Evolutionary conservation across 2,113 vertebrate species (phyloP).

Genomic region (Scomber japonicus): DNA sequence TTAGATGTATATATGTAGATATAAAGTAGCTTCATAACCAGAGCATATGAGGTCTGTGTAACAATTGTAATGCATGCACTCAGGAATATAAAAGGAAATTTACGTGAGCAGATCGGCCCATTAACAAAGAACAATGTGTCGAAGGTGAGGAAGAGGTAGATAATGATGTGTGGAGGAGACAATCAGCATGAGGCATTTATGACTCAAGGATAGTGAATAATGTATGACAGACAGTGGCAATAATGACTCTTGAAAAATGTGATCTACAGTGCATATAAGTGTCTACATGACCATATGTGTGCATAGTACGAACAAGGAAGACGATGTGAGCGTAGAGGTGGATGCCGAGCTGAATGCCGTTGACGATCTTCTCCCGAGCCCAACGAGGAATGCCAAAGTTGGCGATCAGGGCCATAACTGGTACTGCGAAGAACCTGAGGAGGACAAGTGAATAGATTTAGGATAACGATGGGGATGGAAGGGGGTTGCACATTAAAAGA

Average conservation of each 20-base stretch:
- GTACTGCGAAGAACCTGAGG: conserved; percentile 93
- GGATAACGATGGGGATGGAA: conserved; percentile 18
- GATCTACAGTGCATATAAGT: conserved; percentile 14
- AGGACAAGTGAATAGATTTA: conserved; percentile 34
- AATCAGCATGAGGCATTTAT: conserved; percentile 54
- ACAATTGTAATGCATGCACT: conserved; percentile 2
- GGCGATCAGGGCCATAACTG: conserved; percentile 92
- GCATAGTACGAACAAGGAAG: conserved; percentile 82
- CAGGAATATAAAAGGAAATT: conserved; percentile 41
- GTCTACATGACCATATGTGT: conserved; percentile 1
- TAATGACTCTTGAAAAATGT: conserved; percentile 56
- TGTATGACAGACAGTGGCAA: conserved; percentile 61
- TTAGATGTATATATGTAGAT: not conserved
- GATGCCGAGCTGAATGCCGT: conserved; percentile 93
- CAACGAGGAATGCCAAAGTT: conserved; percentile 95
- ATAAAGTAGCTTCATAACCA: not conserved
- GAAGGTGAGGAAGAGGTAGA: conserved; percentile 57
- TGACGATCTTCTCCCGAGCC: conserved; percentile 96
- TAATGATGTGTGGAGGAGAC: conserved; percentile 68
- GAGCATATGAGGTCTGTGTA: not conserved
- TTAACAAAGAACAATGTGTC: conserved; percentile 58
- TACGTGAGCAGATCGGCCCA: conserved; percentile 19
- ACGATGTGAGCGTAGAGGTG: conserved; percentile 94
- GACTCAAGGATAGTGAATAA: conserved; percentile 62
- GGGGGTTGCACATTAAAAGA: not conserved